Evolutionary conservation across 23 tunicate species (phyloP), one percentile per base, ranked within the genome.

Genomic region (Clavelina lepadiformis): DNA sequence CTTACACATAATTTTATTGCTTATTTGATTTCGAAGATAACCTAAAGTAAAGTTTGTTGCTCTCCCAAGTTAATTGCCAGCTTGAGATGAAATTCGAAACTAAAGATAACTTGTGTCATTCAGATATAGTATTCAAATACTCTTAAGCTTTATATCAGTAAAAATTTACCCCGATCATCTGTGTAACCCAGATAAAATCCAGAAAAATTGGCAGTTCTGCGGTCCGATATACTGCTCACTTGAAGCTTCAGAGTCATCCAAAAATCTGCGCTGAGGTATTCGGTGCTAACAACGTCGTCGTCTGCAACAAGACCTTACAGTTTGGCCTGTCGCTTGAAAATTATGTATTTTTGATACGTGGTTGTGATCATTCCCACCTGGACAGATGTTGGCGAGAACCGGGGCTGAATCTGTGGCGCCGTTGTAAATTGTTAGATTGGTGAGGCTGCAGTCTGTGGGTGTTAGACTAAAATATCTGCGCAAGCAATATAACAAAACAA

Each of bases 391-490:
- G 5, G 83, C 68, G 5, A 89, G 45, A 21, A 66, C 30, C 20
- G 71, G 76, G 23, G 70, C 54, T 22, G 97, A 54, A 53, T 69
- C 83, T 23, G 34, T 57, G 8, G 51, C 20, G 28, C 81, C 97
- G 58, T 89, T 83, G 57, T 75, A 81, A 33, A 89, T 45, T 20
- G 75, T 64, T 2, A 89, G 45, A 45, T 81, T 74, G 4, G 97
- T 73, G 33, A 83, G 21, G 13, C 75, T 37, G 64, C 97, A 89
- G 56, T 89, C 89, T 25, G 63, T 75, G 8, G 97, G 97, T 3
- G 70, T 23, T 34, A 89, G 44, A 5, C 68, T 64, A 31, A 89
- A 72, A 55, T 81, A 80, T 8, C 97, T 89, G 58, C 3, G 45
- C 61, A 69, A 46, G 37, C 31, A 59, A n/a, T n/a, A n/a, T n/a